Base-by-base conservation (phyloP, 2,113 vertebrate species). In the Amia ocellicauda region DNA sequence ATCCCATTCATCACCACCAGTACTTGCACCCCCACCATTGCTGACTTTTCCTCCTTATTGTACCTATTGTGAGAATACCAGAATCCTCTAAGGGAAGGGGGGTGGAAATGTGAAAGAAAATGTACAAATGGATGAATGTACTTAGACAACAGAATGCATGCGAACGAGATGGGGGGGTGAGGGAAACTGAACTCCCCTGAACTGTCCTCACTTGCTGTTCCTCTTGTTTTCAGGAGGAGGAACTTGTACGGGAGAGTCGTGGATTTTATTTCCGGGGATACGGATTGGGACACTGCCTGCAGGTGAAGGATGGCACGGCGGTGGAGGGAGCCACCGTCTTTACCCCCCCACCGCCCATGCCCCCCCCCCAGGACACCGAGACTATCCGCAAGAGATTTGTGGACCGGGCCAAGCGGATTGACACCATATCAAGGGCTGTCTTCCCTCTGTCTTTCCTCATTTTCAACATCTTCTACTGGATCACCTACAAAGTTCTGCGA, bases 401-500 rank as follows among this genome's bases (percentile, higher is more conserved):
- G 29, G 91, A 95, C 79, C 80, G 82, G 27, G 94, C 94, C 62
- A 96, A 95, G 71, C 90, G 92, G 68, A 98, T 98, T 7, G 93
- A 97, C 78, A 97, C 93, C 68, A 74, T 98, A 73, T 96, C 94
- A 60, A 67, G 91, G 56, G 94, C 93, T 0, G 84, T 94, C 70
- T 98, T 98, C 71, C 95, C 95, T 43, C 83, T 98, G 77, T 89
- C 92, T 78, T 98, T 97, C 80, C 90, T 98, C 70, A 81, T 95
- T 69, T 98, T 98, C 83, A 98, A 98, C 70, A 85, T 96, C 82
- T 94, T 97, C 83, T 98, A 98, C 82, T 98, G 95, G 94, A 68
- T 96, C 3, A 74, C 93, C 68, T 96, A 95, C 77, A 96, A 96
- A 92, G 93, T 98, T 69, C 85, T 97, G 76, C 80, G 78, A 69